Evolutionary conservation across 1,140 invertebrate species (phyloP), one percentile per base, ranked within the genome.

Genomic region (Hydropsyche tenuis): DNA sequence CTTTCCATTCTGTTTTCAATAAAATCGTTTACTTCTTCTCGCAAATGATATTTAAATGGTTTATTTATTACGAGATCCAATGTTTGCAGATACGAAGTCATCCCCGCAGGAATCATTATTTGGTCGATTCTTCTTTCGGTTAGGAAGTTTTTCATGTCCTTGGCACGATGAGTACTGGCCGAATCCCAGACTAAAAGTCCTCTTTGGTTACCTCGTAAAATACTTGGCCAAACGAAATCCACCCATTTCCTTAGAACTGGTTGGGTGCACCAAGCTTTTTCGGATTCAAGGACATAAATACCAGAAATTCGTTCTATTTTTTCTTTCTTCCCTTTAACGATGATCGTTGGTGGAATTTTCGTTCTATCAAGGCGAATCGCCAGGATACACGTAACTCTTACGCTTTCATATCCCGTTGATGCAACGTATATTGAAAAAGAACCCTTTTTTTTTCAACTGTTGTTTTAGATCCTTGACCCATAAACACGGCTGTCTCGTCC

Each of bases 51-150:
- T 20, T 56, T 70, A 16, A 70, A 70, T 70, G 68, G 27, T 46
- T 70, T 70, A 25, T 70, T 53, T 53, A 70, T 70, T 53, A 25
- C 68, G 11, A 70, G 23, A 25, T 70, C 16, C 16, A 70, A 25
- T 27, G 68, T 70, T 25, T 70, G 68, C 9, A 70, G 68, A 37
- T 70, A 30, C 4, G 42, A 1, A 69, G 45, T 69, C 42, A 46
- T 69, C 46, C 65, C 42, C 43, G 65, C 18, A 4, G 65, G 48
- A 70, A 56, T 70, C 25, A 70, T 70, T 70, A 70, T 70, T 56
- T 70, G 68, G 30, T 56, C 68, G 16, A 68, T 68, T 23, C 45
- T 68, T 16, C 45, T 68, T 20, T 68, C 65, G 12, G 65, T 20
- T 9, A 46, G 65, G 20, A 68, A 68, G 65, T 46, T 68, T 48